Percentiles rank a stretch among this genome's conserved stretches.
Evolutionary conservation across 2,113 vertebrate species (phyloP).

Genomic region (Pedetes capensis): DNA sequence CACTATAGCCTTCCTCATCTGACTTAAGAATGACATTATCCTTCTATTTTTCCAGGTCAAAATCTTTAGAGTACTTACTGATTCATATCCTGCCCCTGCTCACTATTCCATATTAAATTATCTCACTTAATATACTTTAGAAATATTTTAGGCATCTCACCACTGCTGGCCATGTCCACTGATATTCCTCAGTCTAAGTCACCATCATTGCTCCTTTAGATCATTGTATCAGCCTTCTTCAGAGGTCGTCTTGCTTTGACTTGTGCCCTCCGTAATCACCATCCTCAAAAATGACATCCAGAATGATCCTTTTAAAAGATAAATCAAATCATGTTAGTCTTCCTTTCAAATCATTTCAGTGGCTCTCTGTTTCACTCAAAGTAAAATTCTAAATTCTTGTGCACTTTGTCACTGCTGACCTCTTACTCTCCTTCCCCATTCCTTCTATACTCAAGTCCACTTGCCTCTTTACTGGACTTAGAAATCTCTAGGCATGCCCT

Average conservation of each 20-base stretch:
- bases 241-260: background rate
- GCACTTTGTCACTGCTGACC: no score
- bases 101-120: background rate
- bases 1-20: background rate
- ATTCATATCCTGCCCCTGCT: background rate
- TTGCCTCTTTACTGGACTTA: background rate
- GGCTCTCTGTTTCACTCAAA: background rate
- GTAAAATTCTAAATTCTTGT: background rate
- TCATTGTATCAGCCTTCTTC: background rate
- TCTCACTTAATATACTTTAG: background rate
- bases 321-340: background rate
- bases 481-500: background rate
- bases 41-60: background rate
- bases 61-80: background rate
- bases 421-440: no score
- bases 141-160: background rate
- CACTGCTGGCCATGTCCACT: background rate
- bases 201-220: background rate
- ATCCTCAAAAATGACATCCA: conserved; percentile 16
- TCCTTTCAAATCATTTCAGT: background rate
- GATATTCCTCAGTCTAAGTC: background rate
- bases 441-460: background rate
- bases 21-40: background rate
- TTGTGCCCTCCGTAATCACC: background rate
- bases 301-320: background rate